Evolutionary conservation across 2,797 vertebrate species (phyloP).

Genomic region (Xenentodon cancila): DNA sequence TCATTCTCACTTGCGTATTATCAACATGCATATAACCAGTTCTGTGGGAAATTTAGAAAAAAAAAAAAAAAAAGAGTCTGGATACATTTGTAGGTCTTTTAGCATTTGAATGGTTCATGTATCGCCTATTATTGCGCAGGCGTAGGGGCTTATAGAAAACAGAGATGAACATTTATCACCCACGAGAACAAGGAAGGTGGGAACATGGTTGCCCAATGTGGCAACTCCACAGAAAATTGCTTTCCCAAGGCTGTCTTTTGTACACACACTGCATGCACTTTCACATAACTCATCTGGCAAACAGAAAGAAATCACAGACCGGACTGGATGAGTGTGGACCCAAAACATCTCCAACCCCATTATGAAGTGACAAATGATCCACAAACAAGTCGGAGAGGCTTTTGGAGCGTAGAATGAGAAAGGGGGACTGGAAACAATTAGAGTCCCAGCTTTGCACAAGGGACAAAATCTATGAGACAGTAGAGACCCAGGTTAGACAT

Average conservation of each 20-base stretch:
- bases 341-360: constrained; percentile 69
- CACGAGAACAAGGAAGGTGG: constrained; percentile 41
- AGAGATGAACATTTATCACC: constrained; percentile 60
- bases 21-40: not conserved
- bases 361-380: constrained; percentile 72
- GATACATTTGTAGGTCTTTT: constrained; percentile 11
- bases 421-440: constrained; percentile 65
- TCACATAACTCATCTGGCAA: constrained; percentile 69
- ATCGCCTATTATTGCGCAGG: constrained; percentile 14
- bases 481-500: constrained; percentile 23
- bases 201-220: constrained; percentile 44
- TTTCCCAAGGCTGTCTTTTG: constrained; percentile 59
- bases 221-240: constrained; percentile 44
- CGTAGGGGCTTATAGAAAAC: constrained; percentile 47
- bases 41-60: not conserved
- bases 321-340: constrained; percentile 64
- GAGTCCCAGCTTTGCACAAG: constrained; percentile 52
- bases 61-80: not conserved
- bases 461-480: constrained; percentile 40
- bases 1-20: not conserved
- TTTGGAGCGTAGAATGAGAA: constrained; percentile 46
- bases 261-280: constrained; percentile 55
- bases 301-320: constrained; percentile 71
- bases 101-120: constrained; percentile 21
- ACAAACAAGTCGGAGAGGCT: constrained; percentile 55